A percentile compares a stretch with the other conserved stretches of the same genome.
These are phyloP conservation scores for Clarias fuscus DNA, from an alignment of 2,797 vertebrate species.

Conservation along the genomic window DNA sequence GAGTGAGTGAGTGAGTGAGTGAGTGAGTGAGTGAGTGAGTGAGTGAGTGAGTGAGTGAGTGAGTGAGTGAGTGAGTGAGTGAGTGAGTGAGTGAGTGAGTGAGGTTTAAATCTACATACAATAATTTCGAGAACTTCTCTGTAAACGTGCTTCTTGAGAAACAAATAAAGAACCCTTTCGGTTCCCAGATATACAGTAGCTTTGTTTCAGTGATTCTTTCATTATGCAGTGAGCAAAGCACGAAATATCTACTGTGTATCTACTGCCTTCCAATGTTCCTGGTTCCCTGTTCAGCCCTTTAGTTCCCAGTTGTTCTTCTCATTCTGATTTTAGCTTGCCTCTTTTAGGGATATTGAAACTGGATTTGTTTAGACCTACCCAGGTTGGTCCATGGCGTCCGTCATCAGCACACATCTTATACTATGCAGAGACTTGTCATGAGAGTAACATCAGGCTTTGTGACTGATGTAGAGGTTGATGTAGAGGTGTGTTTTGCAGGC, in stretches of 20 bases:
- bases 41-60: no score
- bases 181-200: not conserved
- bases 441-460: not conserved
- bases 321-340: not conserved
- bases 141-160: not conserved
- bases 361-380: not conserved
- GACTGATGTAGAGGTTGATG: constrained; percentile 1
- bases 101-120: not conserved
- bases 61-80: no score
- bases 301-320: not conserved
- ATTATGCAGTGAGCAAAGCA: not conserved
- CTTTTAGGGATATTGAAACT: not conserved
- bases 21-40: no score
- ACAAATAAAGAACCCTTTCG: not conserved
- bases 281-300: not conserved
- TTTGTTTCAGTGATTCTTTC: not conserved
- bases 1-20: no score
- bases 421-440: not conserved
- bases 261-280: not conserved
- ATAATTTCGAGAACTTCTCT: not conserved
- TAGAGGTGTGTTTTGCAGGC: constrained; percentile 34
- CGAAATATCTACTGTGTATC: not conserved
- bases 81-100: no score
- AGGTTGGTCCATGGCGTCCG: not conserved
- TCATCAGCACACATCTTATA: not conserved